Evolutionary conservation across 1,140 invertebrate genomes (phyloP).

Genomic region (Tachypleus tridentatus): DNA sequence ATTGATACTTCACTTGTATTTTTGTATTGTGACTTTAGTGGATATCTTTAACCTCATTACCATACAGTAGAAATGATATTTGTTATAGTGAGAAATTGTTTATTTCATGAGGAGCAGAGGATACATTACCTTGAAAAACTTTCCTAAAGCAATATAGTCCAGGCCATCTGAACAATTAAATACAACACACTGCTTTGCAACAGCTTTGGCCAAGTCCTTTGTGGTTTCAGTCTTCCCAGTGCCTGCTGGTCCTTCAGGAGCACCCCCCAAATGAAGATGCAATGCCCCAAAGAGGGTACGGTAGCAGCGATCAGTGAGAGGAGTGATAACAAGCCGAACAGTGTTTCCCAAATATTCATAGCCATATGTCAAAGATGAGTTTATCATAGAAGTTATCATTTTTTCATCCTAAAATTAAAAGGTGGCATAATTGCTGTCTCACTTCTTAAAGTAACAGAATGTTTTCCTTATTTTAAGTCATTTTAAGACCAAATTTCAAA

Average conservation of each 20-base stretch:
- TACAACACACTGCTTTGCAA: conserved; percentile 91
- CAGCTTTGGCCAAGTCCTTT: conserved; percentile 90
- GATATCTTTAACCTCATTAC: too few relatives aligned
- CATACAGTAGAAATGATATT: too few relatives aligned
- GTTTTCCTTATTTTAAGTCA: too few relatives aligned
- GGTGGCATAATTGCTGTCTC: neutral
- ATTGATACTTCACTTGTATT: too few relatives aligned
- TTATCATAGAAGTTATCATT: conserved; percentile 79
- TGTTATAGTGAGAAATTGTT: too few relatives aligned
- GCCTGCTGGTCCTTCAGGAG: conserved; percentile 87
- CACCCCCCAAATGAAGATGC: conserved; percentile 60
- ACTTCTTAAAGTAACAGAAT: too few relatives aligned
- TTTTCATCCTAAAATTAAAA: conserved; percentile 41
- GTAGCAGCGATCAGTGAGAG: conserved; percentile 79
- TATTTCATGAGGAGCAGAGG: neutral
- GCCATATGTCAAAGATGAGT: conserved; percentile 75
- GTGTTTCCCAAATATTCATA: conserved; percentile 91
- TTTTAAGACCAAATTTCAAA: too few relatives aligned
- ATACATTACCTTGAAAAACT: conserved; percentile 71
- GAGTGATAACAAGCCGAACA: conserved; percentile 72
- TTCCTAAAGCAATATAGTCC: conserved; percentile 85
- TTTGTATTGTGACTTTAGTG: too few relatives aligned
- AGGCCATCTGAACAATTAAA: conserved; percentile 89
- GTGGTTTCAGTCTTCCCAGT: conserved; percentile 93
- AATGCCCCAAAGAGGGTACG: conserved; percentile 82